Conservation (phyloP, 2,797 vertebrate genomes). For the Lithobates pipiens region DNA sequence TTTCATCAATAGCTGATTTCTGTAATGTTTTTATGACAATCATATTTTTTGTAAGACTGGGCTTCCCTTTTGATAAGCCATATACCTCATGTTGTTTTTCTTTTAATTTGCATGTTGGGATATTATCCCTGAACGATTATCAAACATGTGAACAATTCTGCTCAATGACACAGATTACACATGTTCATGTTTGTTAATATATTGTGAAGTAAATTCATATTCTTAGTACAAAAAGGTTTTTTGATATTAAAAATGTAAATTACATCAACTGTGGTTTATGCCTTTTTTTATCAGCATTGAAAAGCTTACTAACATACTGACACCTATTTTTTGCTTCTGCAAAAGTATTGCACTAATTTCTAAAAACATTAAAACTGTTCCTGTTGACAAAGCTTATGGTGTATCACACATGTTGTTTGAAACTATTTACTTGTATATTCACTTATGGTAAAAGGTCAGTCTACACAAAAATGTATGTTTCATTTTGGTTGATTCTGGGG, state of each 20-base stretch:
- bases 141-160: conserved; percentile 1
- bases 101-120: background rate
- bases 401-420: too few relatives aligned
- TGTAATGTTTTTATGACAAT: background rate
- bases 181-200: background rate
- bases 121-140: background rate
- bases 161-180: background rate
- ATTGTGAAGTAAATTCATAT: conserved; percentile 33
- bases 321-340: background rate
- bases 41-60: background rate
- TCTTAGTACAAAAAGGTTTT: background rate
- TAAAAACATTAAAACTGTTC: background rate
- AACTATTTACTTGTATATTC: too few relatives aligned
- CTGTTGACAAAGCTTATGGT: too few relatives aligned
- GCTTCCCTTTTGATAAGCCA: conserved; percentile 9
- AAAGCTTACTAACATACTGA: background rate
- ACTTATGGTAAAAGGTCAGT: too few relatives aligned
- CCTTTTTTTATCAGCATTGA: conserved; percentile 16
- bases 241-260: conserved; percentile 3
- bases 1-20: background rate
- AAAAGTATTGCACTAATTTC: background rate
- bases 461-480: too few relatives aligned
- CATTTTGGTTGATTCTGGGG: background rate
- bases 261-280: background rate
- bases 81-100: conserved; percentile 5